These are phyloP conservation scores for Cynoglossus semilaevis DNA, from an alignment of 2,113 vertebrate species.

Conservation along the genomic window DNA sequence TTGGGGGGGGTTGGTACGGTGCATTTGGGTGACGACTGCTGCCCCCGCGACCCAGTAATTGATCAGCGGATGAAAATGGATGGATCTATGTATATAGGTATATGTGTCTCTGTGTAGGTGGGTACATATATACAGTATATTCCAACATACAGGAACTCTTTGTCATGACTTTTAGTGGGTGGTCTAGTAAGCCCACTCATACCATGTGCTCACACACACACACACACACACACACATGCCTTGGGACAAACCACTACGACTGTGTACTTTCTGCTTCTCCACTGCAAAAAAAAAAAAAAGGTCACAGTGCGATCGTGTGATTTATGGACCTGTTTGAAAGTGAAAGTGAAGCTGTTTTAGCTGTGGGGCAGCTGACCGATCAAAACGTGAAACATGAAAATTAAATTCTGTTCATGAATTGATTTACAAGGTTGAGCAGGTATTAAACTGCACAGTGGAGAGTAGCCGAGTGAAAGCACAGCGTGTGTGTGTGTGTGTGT, in stretches of 20 bases:
- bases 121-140: too few relatives aligned
- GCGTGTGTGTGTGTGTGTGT: background rate
- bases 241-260: constrained; percentile 33
- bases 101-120: too few relatives aligned
- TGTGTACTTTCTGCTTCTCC: constrained; percentile 45
- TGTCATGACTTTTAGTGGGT: background rate
- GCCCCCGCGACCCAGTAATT: too few relatives aligned
- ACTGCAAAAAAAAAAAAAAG: constrained; percentile 54
- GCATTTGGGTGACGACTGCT: too few relatives aligned
- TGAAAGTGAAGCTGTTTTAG: constrained; percentile 52
- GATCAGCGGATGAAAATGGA: too few relatives aligned
- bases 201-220: background rate
- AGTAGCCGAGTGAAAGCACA: constrained; percentile 18
- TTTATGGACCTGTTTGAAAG: constrained; percentile 66
- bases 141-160: too few relatives aligned
- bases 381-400: constrained; percentile 54
- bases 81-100: too few relatives aligned
- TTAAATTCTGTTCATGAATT: constrained; percentile 49
- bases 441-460: constrained; percentile 18
- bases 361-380: constrained; percentile 60
- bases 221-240: constrained; percentile 6
- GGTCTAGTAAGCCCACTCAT: constrained; percentile 8
- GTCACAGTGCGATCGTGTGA: constrained; percentile 64
- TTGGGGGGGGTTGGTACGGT: too few relatives aligned
- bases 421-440: constrained; percentile 57